Percentiles rank a stretch among this genome's conserved stretches.
These are phyloP conservation scores for Rhynchotus rufescens DNA, from an alignment of 2,797 vertebrate species.

Conservation along the genomic window DNA sequence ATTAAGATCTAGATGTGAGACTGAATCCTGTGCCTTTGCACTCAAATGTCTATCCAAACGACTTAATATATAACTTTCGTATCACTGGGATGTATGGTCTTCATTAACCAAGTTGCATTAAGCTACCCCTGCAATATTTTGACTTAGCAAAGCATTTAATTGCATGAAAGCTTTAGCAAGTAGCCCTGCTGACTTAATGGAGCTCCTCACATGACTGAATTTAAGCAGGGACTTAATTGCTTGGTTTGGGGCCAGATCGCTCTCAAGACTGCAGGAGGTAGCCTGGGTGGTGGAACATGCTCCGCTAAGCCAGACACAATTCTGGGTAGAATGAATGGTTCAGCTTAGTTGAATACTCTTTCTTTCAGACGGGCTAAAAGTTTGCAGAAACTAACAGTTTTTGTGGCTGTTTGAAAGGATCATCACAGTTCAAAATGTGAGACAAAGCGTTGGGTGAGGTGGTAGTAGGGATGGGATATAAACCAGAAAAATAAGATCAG, in stretches of 20 bases:
- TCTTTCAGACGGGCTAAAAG: background rate
- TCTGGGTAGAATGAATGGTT: background rate
- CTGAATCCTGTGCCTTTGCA: background rate
- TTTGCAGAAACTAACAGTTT: slow-evolving; percentile 25
- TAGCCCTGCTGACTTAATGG: background rate
- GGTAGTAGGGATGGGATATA: background rate
- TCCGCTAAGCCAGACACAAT: background rate
- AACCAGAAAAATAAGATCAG: slow-evolving; percentile 45
- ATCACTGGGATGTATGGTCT: background rate
- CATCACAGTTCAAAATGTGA: slow-evolving; percentile 17
- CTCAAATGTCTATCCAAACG: background rate
- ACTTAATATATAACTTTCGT: background rate
- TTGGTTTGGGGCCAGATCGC: slow-evolving; percentile 4
- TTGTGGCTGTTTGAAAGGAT: background rate
- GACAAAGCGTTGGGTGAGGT: background rate
- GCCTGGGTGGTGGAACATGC: background rate
- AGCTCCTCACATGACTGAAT: slow-evolving; percentile 13
- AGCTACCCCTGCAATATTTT: slow-evolving; percentile 6
- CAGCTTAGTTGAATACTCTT: slow-evolving; percentile 46
- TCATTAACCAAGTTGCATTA: slow-evolving; percentile 18
- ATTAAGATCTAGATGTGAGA: background rate
- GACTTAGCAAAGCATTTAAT: background rate
- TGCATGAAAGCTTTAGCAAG: background rate
- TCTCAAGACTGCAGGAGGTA: background rate
- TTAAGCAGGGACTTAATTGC: background rate